Conservation (phyloP, 1,140 invertebrate genomes). For the Drosophila leontia region DNA sequence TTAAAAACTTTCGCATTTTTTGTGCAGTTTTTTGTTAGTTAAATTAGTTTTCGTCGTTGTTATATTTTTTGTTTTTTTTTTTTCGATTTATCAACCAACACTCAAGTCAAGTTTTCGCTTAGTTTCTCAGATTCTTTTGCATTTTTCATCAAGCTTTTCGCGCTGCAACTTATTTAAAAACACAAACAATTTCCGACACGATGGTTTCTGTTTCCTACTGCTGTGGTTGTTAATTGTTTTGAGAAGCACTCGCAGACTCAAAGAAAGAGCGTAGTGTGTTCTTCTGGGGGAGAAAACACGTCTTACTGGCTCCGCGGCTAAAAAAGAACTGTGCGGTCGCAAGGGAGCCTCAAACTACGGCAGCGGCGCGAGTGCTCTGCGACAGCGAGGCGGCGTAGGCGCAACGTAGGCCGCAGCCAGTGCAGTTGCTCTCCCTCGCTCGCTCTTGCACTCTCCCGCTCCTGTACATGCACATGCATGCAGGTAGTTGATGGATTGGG, state of each 20-base stretch:
- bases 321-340: conserved; percentile 67
- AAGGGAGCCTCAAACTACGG: conserved; percentile 57
- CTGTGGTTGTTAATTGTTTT: conserved; percentile 36
- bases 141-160: conserved; percentile 69
- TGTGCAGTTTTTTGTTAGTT: conserved; percentile 42
- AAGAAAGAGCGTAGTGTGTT: conserved; percentile 45
- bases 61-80: not conserved
- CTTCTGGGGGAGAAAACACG: conserved; percentile 75
- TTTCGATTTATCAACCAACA: conserved; percentile 34
- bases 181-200: conserved; percentile 55
- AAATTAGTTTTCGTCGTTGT: conserved; percentile 46
- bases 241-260: conserved; percentile 78
- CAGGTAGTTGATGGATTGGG: conserved; percentile 55
- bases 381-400: conserved; percentile 38
- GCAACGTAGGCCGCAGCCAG: conserved; percentile 51
- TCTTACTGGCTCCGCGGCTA: conserved; percentile 84
- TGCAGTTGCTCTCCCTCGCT: conserved; percentile 40
- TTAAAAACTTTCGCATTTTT: conserved; percentile 75
- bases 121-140: conserved; percentile 65
- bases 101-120: conserved; percentile 46
- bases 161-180: conserved; percentile 73
- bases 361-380: conserved; percentile 12
- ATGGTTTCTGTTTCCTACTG: conserved; percentile 19
- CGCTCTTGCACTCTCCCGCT: conserved; percentile 25
- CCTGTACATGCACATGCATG: conserved; percentile 52